These are phyloP conservation scores for Tenthredo livida DNA, from an alignment of 2,888 invertebrate genomes.

Conservation along the genomic window DNA sequence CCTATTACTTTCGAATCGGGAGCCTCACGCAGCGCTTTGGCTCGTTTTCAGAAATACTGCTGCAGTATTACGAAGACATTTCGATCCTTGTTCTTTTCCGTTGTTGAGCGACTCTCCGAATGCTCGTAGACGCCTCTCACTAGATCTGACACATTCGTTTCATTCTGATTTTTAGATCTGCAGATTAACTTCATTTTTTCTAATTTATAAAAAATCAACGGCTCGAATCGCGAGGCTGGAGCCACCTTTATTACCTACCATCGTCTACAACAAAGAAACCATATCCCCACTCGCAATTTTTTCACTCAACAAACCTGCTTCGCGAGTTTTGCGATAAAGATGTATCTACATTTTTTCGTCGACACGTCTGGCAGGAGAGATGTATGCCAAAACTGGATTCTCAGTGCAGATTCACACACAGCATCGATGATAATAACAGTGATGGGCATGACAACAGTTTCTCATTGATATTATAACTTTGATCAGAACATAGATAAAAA, in stretches of 20 bases:
- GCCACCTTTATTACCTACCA: background rate
- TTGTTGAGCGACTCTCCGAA: too few species aligned
- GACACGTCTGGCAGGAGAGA: background rate
- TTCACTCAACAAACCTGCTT: background rate
- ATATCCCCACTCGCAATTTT: background rate
- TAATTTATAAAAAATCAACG: background rate
- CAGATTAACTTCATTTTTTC: background rate
- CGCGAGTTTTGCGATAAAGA: background rate
- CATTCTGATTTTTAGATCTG: too few species aligned
- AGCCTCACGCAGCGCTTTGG: background rate
- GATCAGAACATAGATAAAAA: background rate
- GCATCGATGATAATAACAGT: background rate
- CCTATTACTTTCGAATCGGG: background rate
- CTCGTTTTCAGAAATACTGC: constrained; percentile 4
- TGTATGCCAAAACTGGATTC: background rate
- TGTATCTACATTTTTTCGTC: background rate
- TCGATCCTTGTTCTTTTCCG: background rate
- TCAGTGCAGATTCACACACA: background rate
- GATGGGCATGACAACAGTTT: background rate
- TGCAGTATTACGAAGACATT: background rate
- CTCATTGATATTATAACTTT: background rate
- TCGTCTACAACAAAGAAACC: background rate
- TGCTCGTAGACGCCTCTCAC: too few species aligned
- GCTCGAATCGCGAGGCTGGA: background rate
- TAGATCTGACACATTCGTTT: too few species aligned